Evolutionary conservation across 53 echinoderm and acorn worm species (phyloP), one percentile per base, ranked within the genome.

Genomic region (Zoroaster sp.): DNA sequence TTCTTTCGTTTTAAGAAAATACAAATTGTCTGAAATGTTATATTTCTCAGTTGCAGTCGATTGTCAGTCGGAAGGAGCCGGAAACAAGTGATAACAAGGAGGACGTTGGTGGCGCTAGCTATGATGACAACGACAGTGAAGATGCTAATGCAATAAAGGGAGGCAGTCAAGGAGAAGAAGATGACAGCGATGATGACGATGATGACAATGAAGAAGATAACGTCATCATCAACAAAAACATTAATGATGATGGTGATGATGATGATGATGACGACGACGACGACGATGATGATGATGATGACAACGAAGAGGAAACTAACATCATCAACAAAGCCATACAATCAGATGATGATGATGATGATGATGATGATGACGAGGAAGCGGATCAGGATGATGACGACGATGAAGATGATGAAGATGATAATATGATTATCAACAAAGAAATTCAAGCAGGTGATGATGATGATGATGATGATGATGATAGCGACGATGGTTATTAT

Each of bases 41-140:
- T n/a, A n/a, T n/a, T n/a, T 30, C 40, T 83, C 49, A 85, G 85
- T 21, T 85, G 70, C 85, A 85, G 85, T 69, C 85, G 33, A n/a
- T 85, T 46, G 47, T 85, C 25, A 70, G 23, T 14, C 10, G 28
- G n/a, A 35, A 82, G 45, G 66, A 82, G 68, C 32, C 70, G 14
- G 35, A 70, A 28, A 35, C 32, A 15, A 28, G 18, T 6, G 37
- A 70, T 11, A 36, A 33, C 70, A 17, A 28, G 4, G 70, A 70
- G 5, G 70, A 70, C 4, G 30, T 35, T 46, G 13, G 47, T 46
- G 47, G 13, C 13, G 7, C 47, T 3, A 34, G 1, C 37, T 36
- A 17, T 2, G 79, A 63, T 9, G 63, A 79, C 35, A 25, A 35
- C 34, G 77, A 54, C 39, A 38, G 45, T 20, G 59, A 55, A 40